Evolutionary conservation across 1,140 invertebrate species (phyloP).

Genomic region (Solenopsis invicta): DNA sequence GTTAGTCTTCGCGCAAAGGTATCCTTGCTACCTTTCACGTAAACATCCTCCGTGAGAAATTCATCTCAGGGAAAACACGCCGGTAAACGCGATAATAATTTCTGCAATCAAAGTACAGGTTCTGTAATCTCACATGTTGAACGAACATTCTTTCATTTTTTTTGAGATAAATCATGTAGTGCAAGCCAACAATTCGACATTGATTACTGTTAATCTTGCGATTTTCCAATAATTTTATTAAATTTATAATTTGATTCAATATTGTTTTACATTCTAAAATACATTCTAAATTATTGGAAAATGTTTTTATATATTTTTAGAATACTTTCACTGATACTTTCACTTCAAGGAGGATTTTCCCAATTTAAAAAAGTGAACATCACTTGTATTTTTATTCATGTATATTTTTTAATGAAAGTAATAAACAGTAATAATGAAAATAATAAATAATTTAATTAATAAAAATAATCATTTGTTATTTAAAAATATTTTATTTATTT

Average conservation of each 20-base stretch:
- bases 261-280: neutral
- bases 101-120: constrained; percentile 50
- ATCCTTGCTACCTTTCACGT: constrained; percentile 47
- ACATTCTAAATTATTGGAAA: constrained; percentile 23
- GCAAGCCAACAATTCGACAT: neutral
- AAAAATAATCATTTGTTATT: too few relatives aligned
- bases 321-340: neutral
- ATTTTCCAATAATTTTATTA: neutral
- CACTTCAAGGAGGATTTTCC: neutral
- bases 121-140: constrained; percentile 29
- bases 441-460: too few relatives aligned
- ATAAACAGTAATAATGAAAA: too few relatives aligned
- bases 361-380: too few relatives aligned
- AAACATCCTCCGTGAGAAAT: constrained; percentile 56
- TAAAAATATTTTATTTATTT: too few relatives aligned
- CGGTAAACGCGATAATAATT: constrained; percentile 52
- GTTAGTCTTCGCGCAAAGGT: constrained; percentile 46
- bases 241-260: neutral
- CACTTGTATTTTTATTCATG: too few relatives aligned
- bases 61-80: constrained; percentile 52
- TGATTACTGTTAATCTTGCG: neutral
- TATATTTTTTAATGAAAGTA: too few relatives aligned
- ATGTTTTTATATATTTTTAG: neutral
- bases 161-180: neutral
- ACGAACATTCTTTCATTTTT: constrained; percentile 23